A percentile compares a stretch with the other conserved stretches of the same genome.
phyloP scores from a whole-genome alignment of 2,888 invertebrate genomes.

The Thysanoteuthis rhombus region DNA sequence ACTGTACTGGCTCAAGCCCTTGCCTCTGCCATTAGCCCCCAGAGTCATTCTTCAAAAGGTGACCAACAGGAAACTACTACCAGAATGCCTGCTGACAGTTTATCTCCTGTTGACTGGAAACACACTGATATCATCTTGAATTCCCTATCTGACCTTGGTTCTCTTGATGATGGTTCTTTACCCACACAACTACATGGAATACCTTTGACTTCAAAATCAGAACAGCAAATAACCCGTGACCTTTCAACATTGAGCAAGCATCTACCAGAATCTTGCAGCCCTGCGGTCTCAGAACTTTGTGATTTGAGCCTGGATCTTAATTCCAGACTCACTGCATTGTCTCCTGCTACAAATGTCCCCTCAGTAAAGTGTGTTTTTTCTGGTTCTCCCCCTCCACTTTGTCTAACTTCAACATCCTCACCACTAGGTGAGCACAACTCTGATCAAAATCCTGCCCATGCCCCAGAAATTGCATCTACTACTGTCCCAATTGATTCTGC shows the following conservation, averaged over 20 bases:
- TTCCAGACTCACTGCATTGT: not conserved
- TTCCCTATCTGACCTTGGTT: not conserved
- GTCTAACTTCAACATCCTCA: not conserved
- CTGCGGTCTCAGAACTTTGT: not conserved
- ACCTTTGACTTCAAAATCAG: conserved; percentile 53
- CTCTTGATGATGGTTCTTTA: conserved; percentile 44
- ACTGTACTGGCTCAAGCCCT: not conserved
- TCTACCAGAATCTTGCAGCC: not conserved
- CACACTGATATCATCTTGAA: not conserved
- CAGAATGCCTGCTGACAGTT: not conserved
- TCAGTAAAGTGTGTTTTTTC: not conserved
- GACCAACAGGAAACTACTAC: not conserved
- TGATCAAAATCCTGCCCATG: not conserved
- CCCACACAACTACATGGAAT: conserved; percentile 58
- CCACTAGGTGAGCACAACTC: not conserved
- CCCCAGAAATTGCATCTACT: not conserved
- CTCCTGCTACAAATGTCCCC: not conserved
- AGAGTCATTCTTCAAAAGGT: not conserved
- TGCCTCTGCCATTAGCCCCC: not conserved
- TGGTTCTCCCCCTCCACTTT: not conserved
- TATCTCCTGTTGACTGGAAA: not conserved
- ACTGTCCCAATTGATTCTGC: not conserved
- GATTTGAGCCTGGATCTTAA: not conserved
- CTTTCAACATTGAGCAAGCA: conserved; percentile 52
- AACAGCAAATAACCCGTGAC: conserved; percentile 58